Percentiles rank a stretch among this genome's conserved stretches.
phyloP scores from a whole-genome alignment of 2,797 vertebrate genomes.

The Arnoldichthys spilopterus region DNA sequence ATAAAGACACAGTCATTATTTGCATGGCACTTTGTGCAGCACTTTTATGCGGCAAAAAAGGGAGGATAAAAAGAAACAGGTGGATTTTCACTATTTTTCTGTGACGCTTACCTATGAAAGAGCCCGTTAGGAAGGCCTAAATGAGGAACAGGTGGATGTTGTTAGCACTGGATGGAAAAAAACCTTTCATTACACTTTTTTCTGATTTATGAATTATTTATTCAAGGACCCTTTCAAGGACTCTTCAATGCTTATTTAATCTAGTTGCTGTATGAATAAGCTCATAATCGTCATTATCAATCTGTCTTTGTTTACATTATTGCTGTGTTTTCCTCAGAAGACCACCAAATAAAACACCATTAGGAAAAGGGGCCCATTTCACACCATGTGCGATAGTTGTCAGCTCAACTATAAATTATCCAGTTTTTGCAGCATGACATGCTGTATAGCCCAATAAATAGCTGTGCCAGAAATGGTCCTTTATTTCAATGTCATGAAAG shows the following conservation, averaged over 20 bases:
- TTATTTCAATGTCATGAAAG: no score
- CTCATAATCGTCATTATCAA: slow-evolving; percentile 18
- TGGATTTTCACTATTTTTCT: neutral
- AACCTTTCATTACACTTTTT: neutral
- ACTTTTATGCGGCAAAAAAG: neutral
- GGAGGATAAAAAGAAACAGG: neutral
- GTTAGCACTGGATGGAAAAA: neutral
- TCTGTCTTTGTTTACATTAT: slow-evolving; percentile 25
- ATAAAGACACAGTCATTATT: slow-evolving; percentile 6
- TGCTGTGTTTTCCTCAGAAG: slow-evolving; percentile 1
- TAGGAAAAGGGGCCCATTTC: neutral
- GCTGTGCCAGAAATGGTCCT: no score
- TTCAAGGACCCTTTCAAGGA: slow-evolving; percentile 23
- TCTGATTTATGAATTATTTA: neutral
- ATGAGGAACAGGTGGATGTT: slow-evolving; percentile 24
- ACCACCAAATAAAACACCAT: neutral
- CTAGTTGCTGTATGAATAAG: neutral
- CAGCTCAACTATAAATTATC: no score
- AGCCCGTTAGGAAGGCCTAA: neutral
- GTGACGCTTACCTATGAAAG: neutral
- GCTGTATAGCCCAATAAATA: neutral
- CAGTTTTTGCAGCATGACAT: neutral
- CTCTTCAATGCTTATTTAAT: slow-evolving; percentile 11
- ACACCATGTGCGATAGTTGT: neutral
- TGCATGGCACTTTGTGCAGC: neutral